Conservation (phyloP, 2,888 invertebrate species). For the Actias luna region DNA sequence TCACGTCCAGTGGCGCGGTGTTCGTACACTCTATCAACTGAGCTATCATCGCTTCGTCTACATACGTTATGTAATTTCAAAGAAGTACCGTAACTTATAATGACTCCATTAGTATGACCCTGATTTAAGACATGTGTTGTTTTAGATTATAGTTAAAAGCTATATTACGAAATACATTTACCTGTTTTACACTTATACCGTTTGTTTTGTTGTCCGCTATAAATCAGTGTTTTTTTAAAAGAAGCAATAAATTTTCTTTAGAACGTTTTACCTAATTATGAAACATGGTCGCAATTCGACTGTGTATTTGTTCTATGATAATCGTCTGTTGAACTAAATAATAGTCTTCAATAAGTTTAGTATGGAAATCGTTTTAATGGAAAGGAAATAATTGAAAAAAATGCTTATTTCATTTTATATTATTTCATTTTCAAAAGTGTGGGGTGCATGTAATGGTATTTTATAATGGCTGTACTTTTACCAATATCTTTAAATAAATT, state of each 20-base stretch:
- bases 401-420: no score
- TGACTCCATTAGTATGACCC: constrained; percentile 8
- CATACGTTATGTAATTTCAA: not conserved
- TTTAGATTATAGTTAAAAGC: constrained; percentile 11
- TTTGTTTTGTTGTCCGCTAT: not conserved
- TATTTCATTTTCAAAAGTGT: no score
- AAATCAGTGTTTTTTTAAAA: not conserved
- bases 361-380: no score
- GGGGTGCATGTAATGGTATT: no score
- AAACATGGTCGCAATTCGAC: not conserved
- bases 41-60: no score
- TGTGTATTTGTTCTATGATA: not conserved
- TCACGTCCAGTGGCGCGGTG: no score
- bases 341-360: not conserved
- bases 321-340: not conserved
- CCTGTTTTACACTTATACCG: not conserved
- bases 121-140: not conserved
- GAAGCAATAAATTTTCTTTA: not conserved
- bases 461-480: no score
- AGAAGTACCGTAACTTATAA: constrained; percentile 7
- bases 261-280: not conserved
- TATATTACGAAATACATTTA: constrained; percentile 7
- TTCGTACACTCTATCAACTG: no score
- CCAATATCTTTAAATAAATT: not conserved
- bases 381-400: no score